Evolutionary conservation across 2,113 vertebrate species (phyloP).

Genomic region (Nanorana parkeri): DNA sequence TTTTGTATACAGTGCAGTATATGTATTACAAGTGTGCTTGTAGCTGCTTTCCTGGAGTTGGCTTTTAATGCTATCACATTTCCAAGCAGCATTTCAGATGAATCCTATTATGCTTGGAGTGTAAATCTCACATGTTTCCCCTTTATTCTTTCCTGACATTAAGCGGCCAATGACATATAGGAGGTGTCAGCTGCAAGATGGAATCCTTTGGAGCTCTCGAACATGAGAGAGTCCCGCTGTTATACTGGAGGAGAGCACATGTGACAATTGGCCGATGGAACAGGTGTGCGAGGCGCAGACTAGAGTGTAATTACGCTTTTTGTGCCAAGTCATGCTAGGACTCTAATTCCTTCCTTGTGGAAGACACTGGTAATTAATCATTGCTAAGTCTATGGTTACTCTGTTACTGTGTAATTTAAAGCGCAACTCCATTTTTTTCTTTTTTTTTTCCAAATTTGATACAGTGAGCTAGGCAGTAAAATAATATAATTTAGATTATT

Average conservation of each 20-base stretch:
- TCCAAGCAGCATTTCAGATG: neutral
- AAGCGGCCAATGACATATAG: constrained; percentile 1
- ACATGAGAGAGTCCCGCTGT: constrained; percentile 34
- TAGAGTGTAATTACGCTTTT: constrained; percentile 10
- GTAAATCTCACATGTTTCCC: constrained; percentile 9
- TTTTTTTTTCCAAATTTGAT: neutral
- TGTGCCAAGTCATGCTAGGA: constrained; percentile 28
- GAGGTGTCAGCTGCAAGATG: constrained; percentile 17
- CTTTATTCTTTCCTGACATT: neutral
- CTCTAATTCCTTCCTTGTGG: constrained; percentile 26
- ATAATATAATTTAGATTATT: too few relatives aligned
- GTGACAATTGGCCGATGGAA: constrained; percentile 32
- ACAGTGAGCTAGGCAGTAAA: too few relatives aligned
- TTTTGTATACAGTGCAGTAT: too few relatives aligned
- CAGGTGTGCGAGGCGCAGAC: constrained; percentile 31
- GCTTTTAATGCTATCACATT: too few relatives aligned
- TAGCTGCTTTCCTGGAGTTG: too few relatives aligned
- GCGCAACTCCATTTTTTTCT: neutral
- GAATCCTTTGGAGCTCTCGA: constrained; percentile 13
- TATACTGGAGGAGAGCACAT: constrained; percentile 2
- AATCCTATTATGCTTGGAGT: neutral
- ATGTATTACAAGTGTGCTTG: too few relatives aligned
- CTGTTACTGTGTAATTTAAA: neutral
- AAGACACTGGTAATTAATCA: neutral
- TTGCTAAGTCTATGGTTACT: neutral